Conservation (phyloP, 2,113 vertebrate genomes). For the Sceloporus tristichus region DNA sequence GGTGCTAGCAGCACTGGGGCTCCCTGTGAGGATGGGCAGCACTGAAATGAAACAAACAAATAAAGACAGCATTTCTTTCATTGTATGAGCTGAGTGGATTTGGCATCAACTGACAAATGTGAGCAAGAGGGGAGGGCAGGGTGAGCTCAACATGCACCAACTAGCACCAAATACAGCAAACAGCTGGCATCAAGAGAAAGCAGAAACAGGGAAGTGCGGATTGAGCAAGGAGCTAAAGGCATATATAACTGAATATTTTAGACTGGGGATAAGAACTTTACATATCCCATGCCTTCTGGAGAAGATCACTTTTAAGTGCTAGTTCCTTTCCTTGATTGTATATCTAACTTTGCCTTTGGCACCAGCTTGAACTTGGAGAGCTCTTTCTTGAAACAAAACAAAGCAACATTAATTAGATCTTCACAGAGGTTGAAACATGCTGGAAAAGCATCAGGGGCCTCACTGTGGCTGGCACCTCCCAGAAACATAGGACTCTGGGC, state of each 20-base stretch:
- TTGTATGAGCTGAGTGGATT: constrained; percentile 48
- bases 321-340: constrained; percentile 2
- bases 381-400: not conserved
- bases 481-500: not conserved
- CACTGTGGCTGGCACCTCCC: constrained; percentile 27
- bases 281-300: not conserved
- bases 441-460: not conserved
- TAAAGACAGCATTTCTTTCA: constrained; percentile 39
- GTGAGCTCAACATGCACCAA: constrained; percentile 50
- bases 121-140: constrained; percentile 40
- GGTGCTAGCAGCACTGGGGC: too few relatives aligned
- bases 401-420: not conserved
- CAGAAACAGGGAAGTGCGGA: constrained; percentile 44
- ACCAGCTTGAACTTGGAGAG: not conserved
- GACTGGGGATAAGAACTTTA: not conserved
- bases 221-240: not conserved
- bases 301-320: constrained; percentile 31
- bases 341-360: not conserved
- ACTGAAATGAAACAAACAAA: not conserved
- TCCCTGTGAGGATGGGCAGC: too few relatives aligned
- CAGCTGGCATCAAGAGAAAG: constrained; percentile 48
- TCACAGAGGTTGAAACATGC: not conserved
- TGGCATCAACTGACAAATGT: constrained; percentile 46
- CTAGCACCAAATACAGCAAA: constrained; percentile 68
- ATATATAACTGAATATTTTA: not conserved